Evolutionary conservation across 2,888 invertebrate species (phyloP).

Genomic region (Sclerodermus sp.): DNA sequence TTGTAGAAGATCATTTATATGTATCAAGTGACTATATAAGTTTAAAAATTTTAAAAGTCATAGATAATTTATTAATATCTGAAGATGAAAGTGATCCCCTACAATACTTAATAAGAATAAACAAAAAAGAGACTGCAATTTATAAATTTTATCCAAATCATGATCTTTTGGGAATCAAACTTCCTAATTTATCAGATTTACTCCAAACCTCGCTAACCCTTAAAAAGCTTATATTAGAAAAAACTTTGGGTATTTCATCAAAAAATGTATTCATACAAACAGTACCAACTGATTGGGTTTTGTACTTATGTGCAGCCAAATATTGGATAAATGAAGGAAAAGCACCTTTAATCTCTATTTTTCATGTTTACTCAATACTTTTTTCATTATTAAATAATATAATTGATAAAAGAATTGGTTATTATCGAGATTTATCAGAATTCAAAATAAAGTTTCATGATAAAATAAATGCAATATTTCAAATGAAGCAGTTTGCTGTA

Average conservation of each 20-base stretch:
- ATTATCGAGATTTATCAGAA: constrained; percentile 58
- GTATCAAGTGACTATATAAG: constrained; percentile 65
- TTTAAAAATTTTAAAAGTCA: constrained; percentile 66
- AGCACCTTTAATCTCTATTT: constrained; percentile 52
- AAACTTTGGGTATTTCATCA: constrained; percentile 59
- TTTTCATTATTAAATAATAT: constrained; percentile 64
- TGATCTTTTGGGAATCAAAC: constrained; percentile 19
- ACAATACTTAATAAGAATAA: constrained; percentile 44
- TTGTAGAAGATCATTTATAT: constrained; percentile 70
- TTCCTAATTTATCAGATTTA: constrained; percentile 53
- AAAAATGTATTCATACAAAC: constrained; percentile 43
- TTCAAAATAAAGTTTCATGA: constrained; percentile 60
- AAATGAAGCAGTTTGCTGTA: not conserved
- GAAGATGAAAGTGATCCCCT: constrained; percentile 26
- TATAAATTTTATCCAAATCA: constrained; percentile 21
- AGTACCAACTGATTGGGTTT: constrained; percentile 64
- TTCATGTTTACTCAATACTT: constrained; percentile 64
- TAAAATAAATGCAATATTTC: constrained; percentile 30
- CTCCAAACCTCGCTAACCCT: constrained; percentile 32
- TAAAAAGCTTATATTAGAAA: constrained; percentile 54
- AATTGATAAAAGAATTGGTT: constrained; percentile 64
- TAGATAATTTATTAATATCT: constrained; percentile 58
- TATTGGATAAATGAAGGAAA: constrained; percentile 63
- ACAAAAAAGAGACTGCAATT: constrained; percentile 27
- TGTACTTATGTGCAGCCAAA: constrained; percentile 64